Base-by-base conservation (phyloP, 2,888 invertebrate species). In the Siphlonurus alternatus region DNA sequence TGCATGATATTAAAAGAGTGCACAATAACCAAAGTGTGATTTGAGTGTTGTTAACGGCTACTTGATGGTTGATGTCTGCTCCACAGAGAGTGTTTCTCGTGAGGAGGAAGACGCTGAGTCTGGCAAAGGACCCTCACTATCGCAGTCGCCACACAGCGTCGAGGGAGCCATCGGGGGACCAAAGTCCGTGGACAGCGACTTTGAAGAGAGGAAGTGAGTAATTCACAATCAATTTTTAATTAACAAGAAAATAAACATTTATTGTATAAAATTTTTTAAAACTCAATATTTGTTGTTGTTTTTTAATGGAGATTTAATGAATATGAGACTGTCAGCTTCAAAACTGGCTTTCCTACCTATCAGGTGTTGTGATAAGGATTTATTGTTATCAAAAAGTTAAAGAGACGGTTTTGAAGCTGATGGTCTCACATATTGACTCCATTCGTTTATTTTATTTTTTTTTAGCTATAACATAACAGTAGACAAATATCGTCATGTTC, bases 31-130 rank as follows among this genome's bases (percentile, higher is more conserved):
- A n/a, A n/a, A n/a, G n/a, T n/a, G n/a, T n/a, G n/a, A n/a, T n/a
- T n/a, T n/a, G n/a, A n/a, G n/a, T n/a, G n/a, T n/a, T n/a, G n/a
- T n/a, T n/a, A n/a, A n/a, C n/a, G n/a, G n/a, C n/a, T n/a, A n/a
- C n/a, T n/a, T n/a, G n/a, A n/a, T n/a, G n/a, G n/a, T n/a, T n/a
- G n/a, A n/a, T n/a, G n/a, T n/a, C n/a, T n/a, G n/a, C n/a, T n/a
- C n/a, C n/a, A n/a, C 38, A 38, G 38, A 38, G 38, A 38, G 38
- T 38, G 38, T 5, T 10, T 38, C 38, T 5, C 38, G 38, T 10
- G 73, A 88, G 67, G 94, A 95, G 70, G 93, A 93, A 75, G 97
- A 97, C 79, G 88, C 89, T 69, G 96, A 97, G 78, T 95, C 95
- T 66, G 97, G 97, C 67, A 94, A 94, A 76, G 97, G 97, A 56